phyloP scores from a whole-genome alignment of 1,140 invertebrate species.

The Drosophila takahashii region DNA sequence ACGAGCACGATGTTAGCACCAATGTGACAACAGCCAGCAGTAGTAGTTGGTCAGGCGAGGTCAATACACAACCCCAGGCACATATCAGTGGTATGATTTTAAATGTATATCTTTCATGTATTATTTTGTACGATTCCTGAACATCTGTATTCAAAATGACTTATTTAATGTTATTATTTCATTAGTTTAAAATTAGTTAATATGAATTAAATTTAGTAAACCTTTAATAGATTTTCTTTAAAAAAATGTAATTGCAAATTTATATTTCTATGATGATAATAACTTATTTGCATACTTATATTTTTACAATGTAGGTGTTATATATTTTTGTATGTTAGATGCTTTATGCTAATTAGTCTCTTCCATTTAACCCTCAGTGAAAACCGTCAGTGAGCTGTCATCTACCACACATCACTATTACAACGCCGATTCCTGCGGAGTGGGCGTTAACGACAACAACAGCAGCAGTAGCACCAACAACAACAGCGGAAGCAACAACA shows the following conservation, averaged over 20 bases:
- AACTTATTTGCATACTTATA: too few relatives aligned
- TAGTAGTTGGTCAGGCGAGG: conserved; percentile 69
- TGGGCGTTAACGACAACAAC: conserved; percentile 60
- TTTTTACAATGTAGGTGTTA: not conserved
- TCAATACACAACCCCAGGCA: conserved; percentile 60
- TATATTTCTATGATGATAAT: too few relatives aligned
- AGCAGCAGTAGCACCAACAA: conserved; percentile 54
- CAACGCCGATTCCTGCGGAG: conserved; percentile 82
- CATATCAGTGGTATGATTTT: conserved; percentile 76
- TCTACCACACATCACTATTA: conserved; percentile 84
- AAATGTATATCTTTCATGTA: too few relatives aligned
- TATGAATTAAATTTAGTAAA: too few relatives aligned
- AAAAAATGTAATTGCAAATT: too few relatives aligned
- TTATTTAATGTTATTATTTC: too few relatives aligned
- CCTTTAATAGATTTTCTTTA: too few relatives aligned
- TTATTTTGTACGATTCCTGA: too few relatives aligned
- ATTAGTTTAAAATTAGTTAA: too few relatives aligned
- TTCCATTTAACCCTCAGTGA: conserved; percentile 50
- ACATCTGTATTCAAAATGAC: too few relatives aligned
- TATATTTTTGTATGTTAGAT: not conserved
- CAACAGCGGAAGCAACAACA: conserved; percentile 49
- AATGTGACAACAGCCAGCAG: conserved; percentile 72
- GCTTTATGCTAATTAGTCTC: conserved; percentile 14
- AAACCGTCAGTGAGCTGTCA: conserved; percentile 84
- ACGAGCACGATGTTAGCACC: conserved; percentile 71